Evolutionary conservation across 2,113 vertebrate genomes (phyloP).

Genomic region (Furnarius figulus): DNA sequence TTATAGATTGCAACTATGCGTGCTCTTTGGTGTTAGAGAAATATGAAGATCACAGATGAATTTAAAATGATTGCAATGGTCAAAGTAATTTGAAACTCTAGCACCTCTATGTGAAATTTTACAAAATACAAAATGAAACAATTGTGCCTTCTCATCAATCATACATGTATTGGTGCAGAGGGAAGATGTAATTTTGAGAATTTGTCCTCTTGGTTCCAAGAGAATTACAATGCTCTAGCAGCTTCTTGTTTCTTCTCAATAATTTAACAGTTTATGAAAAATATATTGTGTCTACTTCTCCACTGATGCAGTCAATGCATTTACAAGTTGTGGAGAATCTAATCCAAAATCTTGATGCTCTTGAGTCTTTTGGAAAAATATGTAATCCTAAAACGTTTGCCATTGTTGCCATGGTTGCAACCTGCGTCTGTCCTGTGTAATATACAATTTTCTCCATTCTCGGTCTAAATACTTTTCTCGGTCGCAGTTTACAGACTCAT

Average conservation of each 20-base stretch:
- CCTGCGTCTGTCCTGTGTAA: neutral
- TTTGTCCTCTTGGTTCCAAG: neutral
- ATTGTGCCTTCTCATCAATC: neutral
- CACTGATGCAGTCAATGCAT: neutral
- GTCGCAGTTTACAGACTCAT: neutral
- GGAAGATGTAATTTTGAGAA: neutral
- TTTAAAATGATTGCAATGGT: neutral
- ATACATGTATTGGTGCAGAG: neutral
- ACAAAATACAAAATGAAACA: neutral
- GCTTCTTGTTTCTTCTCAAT: constrained; percentile 31
- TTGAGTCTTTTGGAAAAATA: neutral
- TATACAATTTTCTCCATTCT: neutral
- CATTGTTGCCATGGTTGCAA: neutral
- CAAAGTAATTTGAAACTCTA: neutral
- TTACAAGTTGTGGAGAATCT: neutral
- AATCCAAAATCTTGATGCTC: neutral
- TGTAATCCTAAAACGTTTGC: neutral
- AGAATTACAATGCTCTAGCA: neutral
- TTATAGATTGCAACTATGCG: neutral
- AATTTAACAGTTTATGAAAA: constrained; percentile 58
- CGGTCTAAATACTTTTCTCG: neutral
- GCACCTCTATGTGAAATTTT: neutral
- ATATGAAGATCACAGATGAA: neutral
- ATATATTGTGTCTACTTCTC: neutral
- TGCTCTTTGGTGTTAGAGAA: neutral